Conservation (phyloP, 2,113 vertebrate genomes). For the Sus scrofa region DNA sequence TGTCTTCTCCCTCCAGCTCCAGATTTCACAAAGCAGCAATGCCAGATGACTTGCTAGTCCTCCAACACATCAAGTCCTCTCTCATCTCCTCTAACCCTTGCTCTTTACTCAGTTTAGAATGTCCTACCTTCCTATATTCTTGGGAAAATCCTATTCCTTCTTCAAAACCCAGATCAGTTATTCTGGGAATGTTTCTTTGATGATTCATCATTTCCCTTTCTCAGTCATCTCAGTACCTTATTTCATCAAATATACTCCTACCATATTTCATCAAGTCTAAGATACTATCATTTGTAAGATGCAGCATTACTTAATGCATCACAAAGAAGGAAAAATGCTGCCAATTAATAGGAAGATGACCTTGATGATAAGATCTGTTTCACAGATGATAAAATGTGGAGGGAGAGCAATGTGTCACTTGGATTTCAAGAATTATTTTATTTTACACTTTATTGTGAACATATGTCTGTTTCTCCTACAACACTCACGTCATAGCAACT, state of each 20-base stretch:
- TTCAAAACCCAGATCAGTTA: neutral
- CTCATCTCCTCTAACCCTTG: neutral
- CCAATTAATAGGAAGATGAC: neutral
- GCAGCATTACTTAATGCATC: neutral
- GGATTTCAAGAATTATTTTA: neutral
- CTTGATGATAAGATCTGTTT: neutral
- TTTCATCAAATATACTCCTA: neutral
- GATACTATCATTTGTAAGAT: neutral
- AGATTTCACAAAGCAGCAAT: neutral
- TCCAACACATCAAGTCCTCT: rapidly evolving
- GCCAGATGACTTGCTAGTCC: rapidly evolving
- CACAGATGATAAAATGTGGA: neutral
- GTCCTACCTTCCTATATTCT: neutral
- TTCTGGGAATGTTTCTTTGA: neutral
- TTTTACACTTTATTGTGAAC: neutral
- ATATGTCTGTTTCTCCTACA: neutral
- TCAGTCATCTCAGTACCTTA: neutral
- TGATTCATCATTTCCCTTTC: neutral
- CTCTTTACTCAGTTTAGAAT: neutral
- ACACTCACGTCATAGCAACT: neutral
- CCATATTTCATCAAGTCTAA: neutral
- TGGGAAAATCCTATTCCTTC: neutral
- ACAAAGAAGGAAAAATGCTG: neutral
- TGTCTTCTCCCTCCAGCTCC: neutral
- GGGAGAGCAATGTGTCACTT: neutral